Conservation (phyloP, 2,797 vertebrate genomes). For the Benthosema pterotum region DNA sequence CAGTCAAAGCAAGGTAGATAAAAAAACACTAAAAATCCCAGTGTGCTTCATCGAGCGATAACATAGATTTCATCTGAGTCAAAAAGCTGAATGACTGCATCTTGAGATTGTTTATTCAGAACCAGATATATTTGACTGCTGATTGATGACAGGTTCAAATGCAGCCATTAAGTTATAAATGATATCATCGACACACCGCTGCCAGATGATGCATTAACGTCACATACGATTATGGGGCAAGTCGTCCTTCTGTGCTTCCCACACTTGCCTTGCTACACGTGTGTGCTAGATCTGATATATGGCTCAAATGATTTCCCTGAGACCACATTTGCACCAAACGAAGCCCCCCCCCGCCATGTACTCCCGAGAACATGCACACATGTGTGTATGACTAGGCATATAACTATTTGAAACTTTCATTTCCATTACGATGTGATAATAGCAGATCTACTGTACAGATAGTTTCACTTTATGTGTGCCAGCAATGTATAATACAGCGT, state of each 20-base stretch:
- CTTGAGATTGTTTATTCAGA: conserved; percentile 46
- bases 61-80: conserved; percentile 19
- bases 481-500: no score
- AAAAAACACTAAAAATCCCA: conserved; percentile 46
- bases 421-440: no score
- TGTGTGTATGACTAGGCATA: neutral
- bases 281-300: conserved; percentile 1
- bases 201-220: conserved; percentile 58
- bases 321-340: no score
- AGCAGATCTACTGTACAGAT: no score
- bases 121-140: conserved; percentile 36
- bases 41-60: conserved; percentile 31
- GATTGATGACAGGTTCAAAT: conserved; percentile 52
- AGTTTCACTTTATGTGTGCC: no score
- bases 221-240: conserved; percentile 44
- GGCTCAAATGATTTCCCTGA: conserved; percentile 11
- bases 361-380: neutral
- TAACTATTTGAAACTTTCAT: no score
- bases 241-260: conserved; percentile 25
- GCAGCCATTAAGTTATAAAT: conserved; percentile 40
- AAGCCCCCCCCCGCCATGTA: no score
- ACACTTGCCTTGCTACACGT: neutral
- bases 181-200: conserved; percentile 39
- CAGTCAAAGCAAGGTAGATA: conserved; percentile 39
- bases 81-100: conserved; percentile 43